Conservation (phyloP, 1,140 invertebrate species). For the Pseudobourletiella spinata region DNA sequence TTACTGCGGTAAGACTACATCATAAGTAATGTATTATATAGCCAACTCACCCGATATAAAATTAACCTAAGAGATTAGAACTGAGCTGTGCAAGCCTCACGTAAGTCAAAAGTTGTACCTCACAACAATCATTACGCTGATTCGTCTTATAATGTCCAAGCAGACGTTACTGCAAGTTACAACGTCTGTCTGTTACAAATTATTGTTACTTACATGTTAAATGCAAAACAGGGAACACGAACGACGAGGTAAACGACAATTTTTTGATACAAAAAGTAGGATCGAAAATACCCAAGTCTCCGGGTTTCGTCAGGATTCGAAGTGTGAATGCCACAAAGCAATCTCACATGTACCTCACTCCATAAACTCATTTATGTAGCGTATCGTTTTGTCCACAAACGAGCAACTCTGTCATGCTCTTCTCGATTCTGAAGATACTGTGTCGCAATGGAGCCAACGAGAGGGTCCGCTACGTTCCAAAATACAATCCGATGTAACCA, state of each 20-base stretch:
- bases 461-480: conserved; percentile 71
- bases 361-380: too few relatives aligned
- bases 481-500: too few relatives aligned
- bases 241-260: not conserved
- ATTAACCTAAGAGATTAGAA: too few relatives aligned
- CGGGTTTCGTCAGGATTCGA: not conserved
- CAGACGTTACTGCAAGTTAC: too few relatives aligned
- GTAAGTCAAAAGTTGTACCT: too few relatives aligned
- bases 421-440: conserved; percentile 95
- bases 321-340: not conserved
- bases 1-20: too few relatives aligned
- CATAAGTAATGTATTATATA: too few relatives aligned
- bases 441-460: conserved; percentile 95
- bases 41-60: too few relatives aligned
- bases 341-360: conserved; percentile 48
- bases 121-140: too few relatives aligned
- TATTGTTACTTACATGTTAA: not conserved
- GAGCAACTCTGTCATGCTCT: conserved; percentile 94
- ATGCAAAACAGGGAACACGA: not conserved
- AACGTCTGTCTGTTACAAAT: too few relatives aligned
- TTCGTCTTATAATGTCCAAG: too few relatives aligned
- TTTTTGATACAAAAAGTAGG: not conserved
- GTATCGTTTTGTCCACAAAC: conserved; percentile 96
- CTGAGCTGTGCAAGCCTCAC: too few relatives aligned
- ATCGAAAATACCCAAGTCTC: not conserved